These are phyloP conservation scores for Perizoma affinitatum DNA, from an alignment of 2,888 invertebrate species.

Conservation along the genomic window DNA sequence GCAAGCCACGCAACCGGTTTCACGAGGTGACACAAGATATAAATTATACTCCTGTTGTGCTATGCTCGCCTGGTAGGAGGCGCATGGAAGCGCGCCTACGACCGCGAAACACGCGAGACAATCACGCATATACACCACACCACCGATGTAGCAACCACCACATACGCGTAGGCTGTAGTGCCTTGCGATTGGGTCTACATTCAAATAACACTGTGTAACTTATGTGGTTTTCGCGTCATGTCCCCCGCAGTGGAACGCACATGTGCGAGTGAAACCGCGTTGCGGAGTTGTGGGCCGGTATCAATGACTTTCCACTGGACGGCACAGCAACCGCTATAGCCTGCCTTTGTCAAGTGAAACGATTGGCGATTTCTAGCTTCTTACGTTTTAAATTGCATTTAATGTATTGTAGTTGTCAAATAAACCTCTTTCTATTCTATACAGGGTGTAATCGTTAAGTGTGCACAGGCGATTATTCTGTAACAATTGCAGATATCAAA, in stretches of 20 bases:
- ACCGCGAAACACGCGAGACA: conserved; percentile 44
- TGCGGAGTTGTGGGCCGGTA: conserved; percentile 44
- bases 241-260: conserved; percentile 46
- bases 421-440: no score
- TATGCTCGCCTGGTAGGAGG: conserved; percentile 66
- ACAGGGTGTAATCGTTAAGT: no score
- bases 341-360: conserved; percentile 13
- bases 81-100: conserved; percentile 65
- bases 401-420: no score
- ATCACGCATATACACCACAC: conserved; percentile 31
- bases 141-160: conserved; percentile 26
- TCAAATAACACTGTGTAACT: conserved; percentile 2
- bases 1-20: conserved; percentile 30
- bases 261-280: conserved; percentile 44
- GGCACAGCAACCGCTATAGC: conserved; percentile 12
- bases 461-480: no score
- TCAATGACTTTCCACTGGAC: conserved; percentile 38
- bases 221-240: conserved; percentile 12
- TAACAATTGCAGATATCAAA: no score
- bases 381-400: background rate
- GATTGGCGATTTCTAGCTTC: conserved; percentile 8
- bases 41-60: conserved; percentile 38
- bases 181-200: conserved; percentile 9
- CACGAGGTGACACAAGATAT: conserved; percentile 25
- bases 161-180: conserved; percentile 6